A percentile compares a stretch with the other conserved stretches of the same genome.
phyloP scores from a whole-genome alignment of 2,888 invertebrate species.

The Noctua fimbriata region DNA sequence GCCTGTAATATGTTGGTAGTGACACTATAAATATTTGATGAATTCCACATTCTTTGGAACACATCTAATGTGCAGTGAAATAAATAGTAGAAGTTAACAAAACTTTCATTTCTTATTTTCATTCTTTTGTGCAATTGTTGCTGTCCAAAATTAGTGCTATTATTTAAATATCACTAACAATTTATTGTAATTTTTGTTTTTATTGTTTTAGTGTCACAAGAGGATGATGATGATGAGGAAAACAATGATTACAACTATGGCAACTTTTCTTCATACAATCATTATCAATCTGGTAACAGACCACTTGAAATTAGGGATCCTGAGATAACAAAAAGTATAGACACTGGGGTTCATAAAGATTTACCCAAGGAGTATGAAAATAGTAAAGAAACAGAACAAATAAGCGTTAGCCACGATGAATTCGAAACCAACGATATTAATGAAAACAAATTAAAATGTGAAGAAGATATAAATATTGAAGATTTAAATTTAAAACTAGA shows the following conservation, averaged over 20 bases:
- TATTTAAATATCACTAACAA: background rate
- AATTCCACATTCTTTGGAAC: slow-evolving; percentile 3
- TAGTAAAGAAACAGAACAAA: slow-evolving; percentile 48
- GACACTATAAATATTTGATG: slow-evolving; percentile 11
- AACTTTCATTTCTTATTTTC: slow-evolving; percentile 10
- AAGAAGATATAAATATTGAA: slow-evolving; percentile 79
- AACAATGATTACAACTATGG: slow-evolving; percentile 81
- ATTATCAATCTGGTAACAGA: slow-evolving; percentile 72
- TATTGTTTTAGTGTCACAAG: slow-evolving; percentile 83
- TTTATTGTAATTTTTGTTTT: background rate
- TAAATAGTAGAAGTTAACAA: background rate
- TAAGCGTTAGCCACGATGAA: slow-evolving; percentile 37
- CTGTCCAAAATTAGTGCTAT: background rate
- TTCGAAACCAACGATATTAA: slow-evolving; percentile 59
- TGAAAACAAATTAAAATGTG: slow-evolving; percentile 70
- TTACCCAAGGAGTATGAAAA: slow-evolving; percentile 51
- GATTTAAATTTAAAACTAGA: slow-evolving; percentile 82
- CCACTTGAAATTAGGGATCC: slow-evolving; percentile 51
- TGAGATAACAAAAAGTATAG: slow-evolving; percentile 50
- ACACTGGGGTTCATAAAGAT: slow-evolving; percentile 58
- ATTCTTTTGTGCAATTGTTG: slow-evolving; percentile 30
- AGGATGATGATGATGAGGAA: slow-evolving; percentile 80
- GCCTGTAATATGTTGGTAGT: background rate
- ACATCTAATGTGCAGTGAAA: background rate
- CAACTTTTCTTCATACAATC: slow-evolving; percentile 78